phyloP scores from a whole-genome alignment of 2,888 invertebrate species.

The Aromia moschata region DNA sequence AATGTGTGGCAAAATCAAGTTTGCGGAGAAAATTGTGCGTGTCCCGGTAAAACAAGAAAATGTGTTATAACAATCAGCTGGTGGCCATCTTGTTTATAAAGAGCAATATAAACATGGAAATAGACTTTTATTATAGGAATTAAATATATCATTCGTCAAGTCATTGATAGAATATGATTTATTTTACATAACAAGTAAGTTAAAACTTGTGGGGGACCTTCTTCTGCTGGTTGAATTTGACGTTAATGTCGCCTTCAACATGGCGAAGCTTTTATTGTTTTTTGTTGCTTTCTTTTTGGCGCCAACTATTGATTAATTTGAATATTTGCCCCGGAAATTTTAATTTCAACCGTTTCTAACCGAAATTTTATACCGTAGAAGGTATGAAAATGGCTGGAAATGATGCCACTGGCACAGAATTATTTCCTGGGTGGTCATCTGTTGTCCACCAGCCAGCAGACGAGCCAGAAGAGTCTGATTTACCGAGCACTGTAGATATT shows the following conservation, averaged over 20 bases:
- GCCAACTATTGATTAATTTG: constrained; percentile 51
- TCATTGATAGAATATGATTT: constrained; percentile 42
- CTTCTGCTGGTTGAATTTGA: not conserved
- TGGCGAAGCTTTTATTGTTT: constrained; percentile 49
- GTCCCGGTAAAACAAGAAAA: constrained; percentile 31
- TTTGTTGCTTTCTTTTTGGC: constrained; percentile 52
- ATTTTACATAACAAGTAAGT: constrained; percentile 43
- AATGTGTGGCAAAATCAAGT: constrained; percentile 37
- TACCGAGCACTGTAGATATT: constrained; percentile 74
- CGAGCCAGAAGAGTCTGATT: constrained; percentile 71
- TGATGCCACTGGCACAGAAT: constrained; percentile 60
- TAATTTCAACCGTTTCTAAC: not conserved
- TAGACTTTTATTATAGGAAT: constrained; percentile 50
- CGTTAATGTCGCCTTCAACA: constrained; percentile 32
- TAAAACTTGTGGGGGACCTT: not conserved
- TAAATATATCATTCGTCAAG: constrained; percentile 36
- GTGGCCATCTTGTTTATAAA: constrained; percentile 61
- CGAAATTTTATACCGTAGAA: constrained; percentile 26
- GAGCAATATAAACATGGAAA: constrained; percentile 60
- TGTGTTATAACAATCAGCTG: constrained; percentile 54
- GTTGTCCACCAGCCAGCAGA: constrained; percentile 69
- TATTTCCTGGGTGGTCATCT: constrained; percentile 66
- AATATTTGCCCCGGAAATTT: constrained; percentile 13
- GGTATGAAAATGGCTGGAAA: constrained; percentile 59
- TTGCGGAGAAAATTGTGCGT: constrained; percentile 30